Percentiles rank a stretch among this genome's conserved stretches.
Conservation (phyloP, 2,113 vertebrate species). For the Dolichallabes microphthalmus region DNA sequence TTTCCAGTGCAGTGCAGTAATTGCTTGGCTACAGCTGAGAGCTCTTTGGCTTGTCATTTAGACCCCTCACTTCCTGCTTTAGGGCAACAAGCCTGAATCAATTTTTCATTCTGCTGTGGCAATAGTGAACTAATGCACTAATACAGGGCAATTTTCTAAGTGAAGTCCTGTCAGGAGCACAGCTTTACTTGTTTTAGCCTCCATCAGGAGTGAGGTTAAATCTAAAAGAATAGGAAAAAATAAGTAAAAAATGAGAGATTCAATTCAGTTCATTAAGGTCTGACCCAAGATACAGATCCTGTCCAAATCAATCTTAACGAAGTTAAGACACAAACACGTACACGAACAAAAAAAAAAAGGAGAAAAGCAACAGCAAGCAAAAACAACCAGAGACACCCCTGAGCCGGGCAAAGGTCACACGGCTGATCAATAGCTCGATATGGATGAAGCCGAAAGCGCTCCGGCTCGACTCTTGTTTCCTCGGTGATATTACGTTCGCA, state of each 20-base stretch:
- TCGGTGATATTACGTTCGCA: slow-evolving; percentile 39
- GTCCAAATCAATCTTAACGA: background rate
- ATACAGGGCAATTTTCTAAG: slow-evolving; percentile 14
- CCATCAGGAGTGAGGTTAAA: background rate
- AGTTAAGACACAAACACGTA: background rate
- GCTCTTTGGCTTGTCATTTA: slow-evolving; percentile 43
- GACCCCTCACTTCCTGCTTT: slow-evolving; percentile 38
- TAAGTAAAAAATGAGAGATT: background rate
- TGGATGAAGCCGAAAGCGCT: background rate
- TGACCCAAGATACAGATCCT: background rate
- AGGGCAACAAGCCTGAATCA: slow-evolving; percentile 41
- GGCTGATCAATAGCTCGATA: slow-evolving; percentile 36
- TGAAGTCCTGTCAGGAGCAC: slow-evolving; percentile 2
- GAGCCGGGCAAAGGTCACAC: slow-evolving; percentile 13
- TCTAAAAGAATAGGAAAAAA: background rate
- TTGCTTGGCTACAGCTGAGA: slow-evolving; percentile 47
- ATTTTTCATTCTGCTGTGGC: background rate
- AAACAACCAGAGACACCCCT: background rate
- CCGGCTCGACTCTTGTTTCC: slow-evolving; percentile 40
- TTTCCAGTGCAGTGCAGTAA: slow-evolving; percentile 45
- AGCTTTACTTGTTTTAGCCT: background rate
- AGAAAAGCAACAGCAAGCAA: slow-evolving; percentile 9
- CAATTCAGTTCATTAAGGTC: background rate
- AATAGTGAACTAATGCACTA: slow-evolving; percentile 5
- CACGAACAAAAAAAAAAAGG: background rate